phyloP scores from a whole-genome alignment of 2,113 vertebrate species.

The Poecilia latipinna region DNA sequence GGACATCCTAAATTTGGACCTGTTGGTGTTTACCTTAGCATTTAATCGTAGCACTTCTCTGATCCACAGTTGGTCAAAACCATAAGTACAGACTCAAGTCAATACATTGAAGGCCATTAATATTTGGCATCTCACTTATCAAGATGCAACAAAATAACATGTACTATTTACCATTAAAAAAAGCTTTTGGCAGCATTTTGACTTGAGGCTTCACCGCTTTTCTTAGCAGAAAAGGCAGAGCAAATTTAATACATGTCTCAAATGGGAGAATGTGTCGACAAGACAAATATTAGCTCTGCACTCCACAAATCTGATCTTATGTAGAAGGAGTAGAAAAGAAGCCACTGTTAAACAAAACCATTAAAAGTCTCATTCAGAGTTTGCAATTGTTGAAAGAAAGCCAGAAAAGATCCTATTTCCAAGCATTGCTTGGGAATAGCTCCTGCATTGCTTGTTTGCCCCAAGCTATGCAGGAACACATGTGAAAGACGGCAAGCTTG shows the following conservation, averaged over 20 bases:
- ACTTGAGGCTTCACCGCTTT: neutral
- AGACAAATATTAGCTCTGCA: too few relatives aligned
- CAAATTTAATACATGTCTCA: neutral
- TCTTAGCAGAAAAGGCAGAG: neutral
- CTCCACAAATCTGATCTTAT: neutral
- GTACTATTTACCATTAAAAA: neutral
- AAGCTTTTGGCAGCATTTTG: neutral
- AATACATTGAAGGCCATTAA: neutral
- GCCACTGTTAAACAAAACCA: neutral
- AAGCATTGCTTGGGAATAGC: neutral
- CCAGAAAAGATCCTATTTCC: neutral
- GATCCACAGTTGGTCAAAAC: neutral
- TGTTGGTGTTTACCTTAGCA: too few relatives aligned
- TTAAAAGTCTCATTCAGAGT: neutral
- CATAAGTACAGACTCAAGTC: neutral
- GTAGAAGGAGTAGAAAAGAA: neutral
- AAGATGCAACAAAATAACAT: neutral
- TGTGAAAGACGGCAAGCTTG: neutral
- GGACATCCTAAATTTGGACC: too few relatives aligned
- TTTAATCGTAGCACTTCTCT: neutral
- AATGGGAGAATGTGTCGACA: neutral
- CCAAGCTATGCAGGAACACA: neutral
- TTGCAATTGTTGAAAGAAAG: neutral
- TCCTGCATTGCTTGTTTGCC: neutral
- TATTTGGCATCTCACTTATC: neutral